These are phyloP conservation scores for Melanchra persicariae DNA, from an alignment of 2,888 invertebrate genomes.

Conservation along the genomic window DNA sequence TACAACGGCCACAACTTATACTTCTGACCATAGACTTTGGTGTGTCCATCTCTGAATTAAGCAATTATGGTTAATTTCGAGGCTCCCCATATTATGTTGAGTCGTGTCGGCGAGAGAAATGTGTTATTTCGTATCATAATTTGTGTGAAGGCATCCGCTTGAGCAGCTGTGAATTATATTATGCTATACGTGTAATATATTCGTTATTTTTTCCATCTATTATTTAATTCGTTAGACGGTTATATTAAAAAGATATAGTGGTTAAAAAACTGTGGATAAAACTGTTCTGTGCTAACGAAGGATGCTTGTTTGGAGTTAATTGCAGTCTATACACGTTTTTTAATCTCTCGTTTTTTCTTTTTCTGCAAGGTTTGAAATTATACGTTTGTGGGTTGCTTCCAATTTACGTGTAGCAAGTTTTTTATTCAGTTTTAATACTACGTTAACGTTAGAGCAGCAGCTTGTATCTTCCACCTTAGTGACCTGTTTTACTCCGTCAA, in stretches of 20 bases:
- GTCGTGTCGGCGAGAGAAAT: constrained; percentile 86
- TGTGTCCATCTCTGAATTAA: constrained; percentile 85
- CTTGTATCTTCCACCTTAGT: constrained; percentile 42
- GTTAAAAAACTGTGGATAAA: constrained; percentile 44
- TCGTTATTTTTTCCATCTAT: constrained; percentile 76
- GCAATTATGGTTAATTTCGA: constrained; percentile 91
- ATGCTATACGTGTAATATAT: constrained; percentile 74
- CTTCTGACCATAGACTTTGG: constrained; percentile 61
- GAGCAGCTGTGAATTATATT: constrained; percentile 90
- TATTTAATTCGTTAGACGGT: constrained; percentile 75
- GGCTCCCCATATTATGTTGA: constrained; percentile 86
- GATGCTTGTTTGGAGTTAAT: constrained; percentile 61
- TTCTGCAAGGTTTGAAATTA: constrained; percentile 47
- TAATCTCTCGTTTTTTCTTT: constrained; percentile 44
- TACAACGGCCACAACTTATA: constrained; percentile 48
- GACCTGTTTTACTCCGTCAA: constrained; percentile 60
- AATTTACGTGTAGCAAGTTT: constrained; percentile 35
- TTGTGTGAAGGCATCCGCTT: constrained; percentile 89
- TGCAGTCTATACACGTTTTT: constrained; percentile 49
- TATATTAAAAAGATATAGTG: constrained; percentile 62
- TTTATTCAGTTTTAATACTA: constrained; percentile 38
- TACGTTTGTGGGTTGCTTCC: constrained; percentile 42
- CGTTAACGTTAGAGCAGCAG: constrained; percentile 29
- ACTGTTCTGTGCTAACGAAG: constrained; percentile 61
- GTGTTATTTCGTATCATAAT: constrained; percentile 91